Evolutionary conservation across 2,888 invertebrate genomes (phyloP), one percentile per base, ranked within the genome.

Genomic region (Crocallis elinguaria): DNA sequence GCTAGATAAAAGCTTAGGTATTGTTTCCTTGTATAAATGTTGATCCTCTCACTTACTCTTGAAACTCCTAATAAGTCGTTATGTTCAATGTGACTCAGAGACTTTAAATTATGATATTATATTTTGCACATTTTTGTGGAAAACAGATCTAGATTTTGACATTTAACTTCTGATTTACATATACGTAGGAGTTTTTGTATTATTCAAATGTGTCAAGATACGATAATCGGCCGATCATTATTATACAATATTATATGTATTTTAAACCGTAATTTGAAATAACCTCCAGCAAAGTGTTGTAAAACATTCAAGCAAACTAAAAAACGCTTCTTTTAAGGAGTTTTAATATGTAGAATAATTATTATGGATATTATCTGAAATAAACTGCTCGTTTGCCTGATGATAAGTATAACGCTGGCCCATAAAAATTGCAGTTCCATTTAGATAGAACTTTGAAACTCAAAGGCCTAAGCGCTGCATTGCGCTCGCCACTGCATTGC

Each of bases 131-230:
- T 19, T 32, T 41, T 46, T 42, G 21, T 30, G 36, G 14, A 33
- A 27, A 36, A 46, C 23, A 52, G 51, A 59, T 62, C 59, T 51
- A 57, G 56, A 59, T 62, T 53, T 36, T 59, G 59, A 57, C 61
- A 62, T 62, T 59, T 57, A 48, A 42, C 37, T 49, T 25, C 8
- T 30, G 1, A 59, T 59, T 59, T 45, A 29, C 49, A 59, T 56
- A 53, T 11, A 46, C 16, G 51, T 44, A 44, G 52, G 59, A 42
- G 53, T 58, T 21, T 19, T 5, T 36, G 29, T 8, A 19, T 37
- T 51, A 45, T 45, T 51, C 11, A 45, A 39, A 51, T 41, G 30
- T 59, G 27, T 17, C 38, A n/a, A 25, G 19, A 19, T 30, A 36
- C 36, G 9, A 25, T 16, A 39, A 25, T 29, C 21, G 2, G n/a